These are phyloP conservation scores for Rhabditoides inermis DNA, from an alignment of 2,888 invertebrate species.

Conservation along the genomic window DNA sequence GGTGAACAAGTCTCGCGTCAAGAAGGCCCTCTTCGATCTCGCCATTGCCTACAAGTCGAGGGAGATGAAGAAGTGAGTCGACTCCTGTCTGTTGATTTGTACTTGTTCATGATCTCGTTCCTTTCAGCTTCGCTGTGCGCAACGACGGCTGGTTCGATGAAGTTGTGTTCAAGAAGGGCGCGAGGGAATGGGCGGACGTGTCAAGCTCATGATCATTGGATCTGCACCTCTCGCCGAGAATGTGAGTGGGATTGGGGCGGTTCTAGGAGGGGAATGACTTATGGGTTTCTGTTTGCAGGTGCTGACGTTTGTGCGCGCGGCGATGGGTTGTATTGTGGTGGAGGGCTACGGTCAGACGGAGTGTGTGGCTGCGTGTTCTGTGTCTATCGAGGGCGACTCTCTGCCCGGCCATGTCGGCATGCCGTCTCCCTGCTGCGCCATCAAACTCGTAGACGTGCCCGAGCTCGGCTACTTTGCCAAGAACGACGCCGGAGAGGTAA, in stretches of 20 bases:
- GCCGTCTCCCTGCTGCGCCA: constrained; percentile 83
- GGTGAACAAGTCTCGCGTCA: constrained; percentile 46
- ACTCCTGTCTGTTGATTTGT: too few species aligned
- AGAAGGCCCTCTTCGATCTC: constrained; percentile 38
- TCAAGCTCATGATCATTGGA: constrained; percentile 60
- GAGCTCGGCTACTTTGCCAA: constrained; percentile 72
- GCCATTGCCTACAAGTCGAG: constrained; percentile 43
- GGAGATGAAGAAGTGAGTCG: constrained; percentile 42
- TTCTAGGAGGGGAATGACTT: too few species aligned
- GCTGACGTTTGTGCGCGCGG: constrained; percentile 82
- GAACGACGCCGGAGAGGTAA: constrained; percentile 46
- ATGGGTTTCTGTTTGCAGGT: too few species aligned
- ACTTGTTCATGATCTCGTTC: too few species aligned
- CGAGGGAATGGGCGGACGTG: constrained; percentile 44
- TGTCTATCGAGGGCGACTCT: constrained; percentile 53
- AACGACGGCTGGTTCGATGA: constrained; percentile 55
- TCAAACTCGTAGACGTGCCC: constrained; percentile 90
- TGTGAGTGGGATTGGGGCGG: too few species aligned
- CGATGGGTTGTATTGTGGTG: constrained; percentile 64
- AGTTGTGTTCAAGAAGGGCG: constrained; percentile 54
- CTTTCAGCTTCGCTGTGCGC: constrained; percentile 53
- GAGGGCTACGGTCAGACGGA: constrained; percentile 54
- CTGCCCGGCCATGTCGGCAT: constrained; percentile 75
- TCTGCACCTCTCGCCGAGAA: constrained; percentile 89
- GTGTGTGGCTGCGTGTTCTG: constrained; percentile 65